Evolutionary conservation across 2,888 invertebrate species (phyloP), one percentile per base, ranked within the genome.

Genomic region (Meloe dianella): DNA sequence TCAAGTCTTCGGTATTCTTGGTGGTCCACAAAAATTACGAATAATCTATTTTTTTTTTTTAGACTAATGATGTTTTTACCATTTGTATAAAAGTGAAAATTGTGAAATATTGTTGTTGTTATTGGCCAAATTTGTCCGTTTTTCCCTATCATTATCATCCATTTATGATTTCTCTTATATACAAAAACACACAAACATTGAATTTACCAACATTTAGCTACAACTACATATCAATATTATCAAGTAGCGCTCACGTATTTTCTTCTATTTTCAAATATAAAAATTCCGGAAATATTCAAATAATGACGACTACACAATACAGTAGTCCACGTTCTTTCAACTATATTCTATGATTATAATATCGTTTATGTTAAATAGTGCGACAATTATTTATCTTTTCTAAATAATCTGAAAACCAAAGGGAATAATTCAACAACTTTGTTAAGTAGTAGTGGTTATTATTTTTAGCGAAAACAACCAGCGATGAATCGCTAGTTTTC

Each of bases 21-120:
- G 75, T 80, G 81, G 81, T 81, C 81, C 81, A 79, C 81, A 79
- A 73, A 77, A 78, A 79, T 79, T 79, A 73, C 77, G 77, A 72
- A 76, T 77, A 79, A 77, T 78, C 77, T 77, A 70, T 74, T 73
- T 54, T 65, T 27, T 27, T 3, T 27, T 3, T 27, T n/a, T n/a
- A n/a, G 4, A 27, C 27, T 27, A 70, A 57, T 60, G 51, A 56
- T 56, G 64, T 59, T 64, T 3, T 29, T 24, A 51, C 9, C 12
- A 14, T 35, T 47, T 59, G 61, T 69, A 64, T 61, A 67, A 63
- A 66, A 63, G 65, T 65, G 61, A 56, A 38, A 65, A 68, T 61
- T 24, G n/a, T 58, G 41, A 67, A 59, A 62, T 32, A 10, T 24
- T 32, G 12, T 35, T 35, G 35, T 35, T 12, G 35, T 35, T 35